A percentile compares a stretch with the other conserved stretches of the same genome.
Evolutionary conservation across 1,140 invertebrate genomes (phyloP).

Genomic region (Leptoteleia sp.): DNA sequence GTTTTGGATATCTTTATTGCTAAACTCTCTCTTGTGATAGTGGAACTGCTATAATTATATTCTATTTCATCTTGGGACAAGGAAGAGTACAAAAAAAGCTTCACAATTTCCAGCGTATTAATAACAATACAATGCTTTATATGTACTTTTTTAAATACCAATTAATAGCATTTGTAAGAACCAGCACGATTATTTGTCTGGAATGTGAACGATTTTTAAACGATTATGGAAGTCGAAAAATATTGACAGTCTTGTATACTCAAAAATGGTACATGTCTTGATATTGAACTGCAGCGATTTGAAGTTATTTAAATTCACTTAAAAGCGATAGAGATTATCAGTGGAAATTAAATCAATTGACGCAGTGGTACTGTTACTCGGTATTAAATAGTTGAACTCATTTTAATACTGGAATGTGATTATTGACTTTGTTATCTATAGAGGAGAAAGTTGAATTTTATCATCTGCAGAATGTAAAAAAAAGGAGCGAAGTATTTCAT

Average conservation of each 20-base stretch:
- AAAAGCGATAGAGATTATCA: background rate
- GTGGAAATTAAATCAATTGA: background rate
- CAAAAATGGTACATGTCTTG: too few species aligned
- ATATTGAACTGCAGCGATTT: background rate
- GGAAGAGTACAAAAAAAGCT: constrained; percentile 17
- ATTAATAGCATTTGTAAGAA: too few species aligned
- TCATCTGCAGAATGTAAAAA: constrained; percentile 11
- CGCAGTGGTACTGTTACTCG: background rate
- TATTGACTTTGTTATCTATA: constrained; percentile 18
- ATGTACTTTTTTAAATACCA: too few species aligned
- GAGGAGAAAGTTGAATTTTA: constrained; percentile 36
- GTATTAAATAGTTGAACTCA: constrained; percentile 1
- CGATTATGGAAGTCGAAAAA: too few species aligned
- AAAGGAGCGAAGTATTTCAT: constrained; percentile 9
- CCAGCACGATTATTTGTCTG: too few species aligned
- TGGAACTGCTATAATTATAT: constrained; percentile 24
- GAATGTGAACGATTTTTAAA: too few species aligned
- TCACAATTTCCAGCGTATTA: constrained; percentile 19
- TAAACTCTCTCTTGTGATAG: constrained; percentile 17
- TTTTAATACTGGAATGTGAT: constrained; percentile 11
- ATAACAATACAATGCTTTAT: constrained; percentile 13
- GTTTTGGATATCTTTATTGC: constrained; percentile 33
- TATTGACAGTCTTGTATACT: too few species aligned
- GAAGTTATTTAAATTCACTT: background rate
- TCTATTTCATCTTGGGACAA: constrained; percentile 30